These are phyloP conservation scores for Ammodytes marinus DNA, from an alignment of 2,113 vertebrate species.

Conservation along the genomic window DNA sequence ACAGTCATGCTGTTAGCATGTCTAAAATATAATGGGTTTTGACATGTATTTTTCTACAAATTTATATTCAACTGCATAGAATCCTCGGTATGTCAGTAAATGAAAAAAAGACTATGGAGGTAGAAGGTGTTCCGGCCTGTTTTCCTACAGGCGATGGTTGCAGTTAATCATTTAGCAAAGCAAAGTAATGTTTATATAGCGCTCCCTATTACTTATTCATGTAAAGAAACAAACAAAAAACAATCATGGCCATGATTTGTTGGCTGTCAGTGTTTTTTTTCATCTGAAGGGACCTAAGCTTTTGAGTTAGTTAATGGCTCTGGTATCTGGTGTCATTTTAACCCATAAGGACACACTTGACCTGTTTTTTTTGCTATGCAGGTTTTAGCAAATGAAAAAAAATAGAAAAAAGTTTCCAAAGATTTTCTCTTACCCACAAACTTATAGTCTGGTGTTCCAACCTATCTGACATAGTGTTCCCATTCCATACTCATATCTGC, in stretches of 20 bases:
- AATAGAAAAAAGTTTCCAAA: not conserved
- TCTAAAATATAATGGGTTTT: not conserved
- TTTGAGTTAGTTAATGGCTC: conserved; percentile 37
- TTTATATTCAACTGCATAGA: not conserved
- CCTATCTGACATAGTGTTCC: not conserved
- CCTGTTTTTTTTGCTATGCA: not conserved
- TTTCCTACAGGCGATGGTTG: conserved; percentile 27
- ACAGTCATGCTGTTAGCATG: not conserved
- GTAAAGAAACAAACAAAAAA: conserved; percentile 32
- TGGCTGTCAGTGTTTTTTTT: conserved; percentile 37
- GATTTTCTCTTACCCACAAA: not conserved
- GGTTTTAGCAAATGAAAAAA: not conserved
- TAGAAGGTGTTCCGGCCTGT: conserved; percentile 6
- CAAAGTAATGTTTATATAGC: conserved; percentile 47
- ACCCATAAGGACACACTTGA: not conserved
- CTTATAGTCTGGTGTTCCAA: not conserved
- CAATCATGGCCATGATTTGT: conserved; percentile 51
- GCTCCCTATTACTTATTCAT: conserved; percentile 59
- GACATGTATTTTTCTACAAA: not conserved
- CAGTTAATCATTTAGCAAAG: conserved; percentile 64
- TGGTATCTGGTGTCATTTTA: not conserved
- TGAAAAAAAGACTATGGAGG: not conserved
- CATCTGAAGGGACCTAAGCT: conserved; percentile 15
- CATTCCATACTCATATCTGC: conserved; percentile 6
- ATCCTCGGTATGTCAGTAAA: not conserved